A percentile compares a stretch with the other conserved stretches of the same genome.
Evolutionary conservation across 1,140 invertebrate species (phyloP).

Genomic region (Oryzaephilus surinamensis): DNA sequence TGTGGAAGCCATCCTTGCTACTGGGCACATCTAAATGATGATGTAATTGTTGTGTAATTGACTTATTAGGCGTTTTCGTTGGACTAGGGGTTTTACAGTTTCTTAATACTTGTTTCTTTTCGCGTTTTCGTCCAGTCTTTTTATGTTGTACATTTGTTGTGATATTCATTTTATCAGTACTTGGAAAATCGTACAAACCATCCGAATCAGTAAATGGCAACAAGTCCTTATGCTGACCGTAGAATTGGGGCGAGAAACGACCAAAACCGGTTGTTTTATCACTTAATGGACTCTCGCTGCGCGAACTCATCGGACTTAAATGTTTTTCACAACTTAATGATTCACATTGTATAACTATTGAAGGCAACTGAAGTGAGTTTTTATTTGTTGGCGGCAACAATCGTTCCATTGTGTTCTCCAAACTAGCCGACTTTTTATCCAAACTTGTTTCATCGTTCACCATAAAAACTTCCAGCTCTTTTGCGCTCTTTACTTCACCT

Average conservation of each 20-base stretch:
- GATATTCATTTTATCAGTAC: constrained; percentile 48
- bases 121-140: constrained; percentile 43
- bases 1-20: constrained; percentile 21
- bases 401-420: constrained; percentile 34
- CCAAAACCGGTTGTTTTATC: constrained; percentile 50
- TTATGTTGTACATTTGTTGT: constrained; percentile 32
- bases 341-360: constrained; percentile 49
- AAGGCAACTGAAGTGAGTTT: constrained; percentile 44
- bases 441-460: constrained; percentile 37
- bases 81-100: constrained; percentile 37
- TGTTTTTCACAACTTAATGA: constrained; percentile 42
- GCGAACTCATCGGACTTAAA: constrained; percentile 60
- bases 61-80: constrained; percentile 39
- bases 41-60: constrained; percentile 29
- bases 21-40: constrained; percentile 35
- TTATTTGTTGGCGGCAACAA: constrained; percentile 19
- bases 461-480: constrained; percentile 52
- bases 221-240: constrained; percentile 47
- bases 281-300: constrained; percentile 65
- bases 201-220: constrained; percentile 64
- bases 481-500: constrained; percentile 49
- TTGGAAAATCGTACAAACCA: constrained; percentile 64
- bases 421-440: no score
- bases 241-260: constrained; percentile 57
- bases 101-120: constrained; percentile 26